A percentile compares a stretch with the other conserved stretches of the same genome.
Conservation (phyloP, 2,797 vertebrate genomes). For the Simalia tracyae region DNA sequence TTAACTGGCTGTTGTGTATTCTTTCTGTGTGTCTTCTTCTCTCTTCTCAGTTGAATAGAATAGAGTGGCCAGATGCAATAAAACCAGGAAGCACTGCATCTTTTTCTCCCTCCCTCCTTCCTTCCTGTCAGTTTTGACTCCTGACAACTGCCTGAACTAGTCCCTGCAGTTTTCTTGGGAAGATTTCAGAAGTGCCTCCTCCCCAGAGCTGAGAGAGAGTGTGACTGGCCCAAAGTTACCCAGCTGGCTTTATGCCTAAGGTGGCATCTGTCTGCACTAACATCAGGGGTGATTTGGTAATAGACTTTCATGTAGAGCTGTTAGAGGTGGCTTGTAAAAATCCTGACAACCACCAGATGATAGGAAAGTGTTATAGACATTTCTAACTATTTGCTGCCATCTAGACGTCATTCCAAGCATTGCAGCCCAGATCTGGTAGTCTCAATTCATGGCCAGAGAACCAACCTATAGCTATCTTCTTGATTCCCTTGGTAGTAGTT, state of each 20-base stretch:
- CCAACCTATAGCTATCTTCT: background rate
- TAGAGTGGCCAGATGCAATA: background rate
- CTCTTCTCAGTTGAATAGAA: background rate
- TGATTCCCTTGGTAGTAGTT: background rate
- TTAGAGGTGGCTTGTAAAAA: background rate
- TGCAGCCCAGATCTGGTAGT: background rate
- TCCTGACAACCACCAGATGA: background rate
- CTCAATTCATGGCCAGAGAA: background rate
- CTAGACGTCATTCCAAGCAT: background rate
- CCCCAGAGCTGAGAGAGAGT: background rate
- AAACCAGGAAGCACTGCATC: background rate
- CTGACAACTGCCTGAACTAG: too few relatives aligned
- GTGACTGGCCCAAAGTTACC: background rate
- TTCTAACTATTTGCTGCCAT: background rate
- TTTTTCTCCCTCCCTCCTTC: too few relatives aligned
- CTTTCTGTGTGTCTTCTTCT: background rate
- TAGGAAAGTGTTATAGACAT: background rate
- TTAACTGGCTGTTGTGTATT: background rate
- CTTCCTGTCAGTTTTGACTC: background rate
- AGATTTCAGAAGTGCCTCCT: background rate
- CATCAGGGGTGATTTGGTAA: background rate
- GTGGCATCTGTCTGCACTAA: background rate
- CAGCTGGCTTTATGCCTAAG: background rate
- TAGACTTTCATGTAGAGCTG: background rate
- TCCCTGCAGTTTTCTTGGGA: background rate